Evolutionary conservation across 2,888 invertebrate species (phyloP).

Genomic region (Folsomia candida): DNA sequence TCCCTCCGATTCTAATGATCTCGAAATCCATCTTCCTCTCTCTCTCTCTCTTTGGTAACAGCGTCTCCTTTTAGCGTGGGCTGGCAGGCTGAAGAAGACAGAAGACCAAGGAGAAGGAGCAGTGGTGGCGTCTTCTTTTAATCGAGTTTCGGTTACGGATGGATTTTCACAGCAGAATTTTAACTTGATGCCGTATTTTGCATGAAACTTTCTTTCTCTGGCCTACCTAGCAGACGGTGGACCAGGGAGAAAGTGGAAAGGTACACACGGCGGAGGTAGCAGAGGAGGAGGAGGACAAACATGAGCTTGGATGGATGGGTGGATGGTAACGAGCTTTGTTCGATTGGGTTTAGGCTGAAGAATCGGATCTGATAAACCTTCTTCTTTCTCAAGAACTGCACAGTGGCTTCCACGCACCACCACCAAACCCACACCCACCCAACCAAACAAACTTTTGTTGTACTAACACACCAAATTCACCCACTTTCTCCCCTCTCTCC

Average conservation of each 20-base stretch:
- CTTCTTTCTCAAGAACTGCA: no score
- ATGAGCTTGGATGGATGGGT: constrained; percentile 10
- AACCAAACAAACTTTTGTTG: background rate
- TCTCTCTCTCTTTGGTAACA: background rate
- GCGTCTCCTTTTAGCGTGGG: no score
- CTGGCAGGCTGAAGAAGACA: no score
- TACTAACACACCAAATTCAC: background rate
- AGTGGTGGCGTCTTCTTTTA: background rate
- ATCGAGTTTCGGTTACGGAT: constrained; percentile 19
- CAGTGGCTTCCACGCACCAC: background rate
- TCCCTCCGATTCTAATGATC: constrained; percentile 10
- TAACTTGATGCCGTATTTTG: background rate
- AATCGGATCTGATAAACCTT: background rate
- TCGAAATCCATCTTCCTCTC: background rate
- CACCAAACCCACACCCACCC: background rate
- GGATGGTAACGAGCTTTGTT: constrained; percentile 9
- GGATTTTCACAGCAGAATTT: background rate
- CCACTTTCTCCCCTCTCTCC: background rate
- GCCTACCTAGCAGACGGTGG: background rate
- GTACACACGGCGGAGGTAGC: background rate
- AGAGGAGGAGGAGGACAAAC: background rate
- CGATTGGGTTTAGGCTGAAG: background rate
- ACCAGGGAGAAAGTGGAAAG: background rate
- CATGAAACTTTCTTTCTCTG: constrained; percentile 1
- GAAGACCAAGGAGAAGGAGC: background rate